These are phyloP conservation scores for pig (Sus scrofa) DNA, from an alignment of 2,113 vertebrate species.

Conservation along the genomic window DNA sequence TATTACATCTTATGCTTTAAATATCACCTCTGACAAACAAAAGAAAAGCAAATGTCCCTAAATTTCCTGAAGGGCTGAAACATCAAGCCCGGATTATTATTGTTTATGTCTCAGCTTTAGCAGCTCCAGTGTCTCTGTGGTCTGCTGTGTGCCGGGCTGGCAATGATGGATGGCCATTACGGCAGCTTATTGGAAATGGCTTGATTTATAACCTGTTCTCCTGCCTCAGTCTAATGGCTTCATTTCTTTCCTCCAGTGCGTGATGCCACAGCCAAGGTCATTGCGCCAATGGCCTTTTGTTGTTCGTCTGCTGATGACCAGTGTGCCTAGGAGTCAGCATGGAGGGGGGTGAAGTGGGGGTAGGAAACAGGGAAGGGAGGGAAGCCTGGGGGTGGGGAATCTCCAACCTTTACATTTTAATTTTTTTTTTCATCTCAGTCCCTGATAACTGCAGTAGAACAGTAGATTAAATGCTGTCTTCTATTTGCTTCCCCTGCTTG, in stretches of 20 bases:
- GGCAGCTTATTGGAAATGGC: slow-evolving; percentile 99
- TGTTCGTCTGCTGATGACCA: slow-evolving; percentile 98
- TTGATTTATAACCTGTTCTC: slow-evolving; percentile 99
- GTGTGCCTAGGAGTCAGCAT: slow-evolving; percentile 86
- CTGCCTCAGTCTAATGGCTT: slow-evolving; percentile 99
- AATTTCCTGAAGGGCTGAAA: slow-evolving; percentile 94
- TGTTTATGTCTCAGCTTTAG: slow-evolving; percentile 96
- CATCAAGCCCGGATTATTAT: slow-evolving; percentile 96
- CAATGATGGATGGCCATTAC: slow-evolving; percentile 99
- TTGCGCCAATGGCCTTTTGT: slow-evolving; percentile 97
- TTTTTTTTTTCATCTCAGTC: slow-evolving; percentile 85
- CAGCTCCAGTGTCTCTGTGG: slow-evolving; percentile 93
- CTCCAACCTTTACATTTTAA: slow-evolving; percentile 89
- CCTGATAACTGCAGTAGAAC: slow-evolving; percentile 91
- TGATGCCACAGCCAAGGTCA: slow-evolving; percentile 99
- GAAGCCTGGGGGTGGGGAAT: slow-evolving; percentile 48
- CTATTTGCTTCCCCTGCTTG: slow-evolving; percentile 90
- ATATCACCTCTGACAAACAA: slow-evolving; percentile 95
- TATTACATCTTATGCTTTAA: slow-evolving; percentile 92
- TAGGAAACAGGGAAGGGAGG: slow-evolving; percentile 23
- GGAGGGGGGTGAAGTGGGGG: slow-evolving; percentile 31
- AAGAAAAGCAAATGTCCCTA: slow-evolving; percentile 94
- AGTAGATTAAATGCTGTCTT: slow-evolving; percentile 94
- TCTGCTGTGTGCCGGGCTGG: slow-evolving; percentile 92
- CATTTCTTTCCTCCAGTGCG: slow-evolving; percentile 99